Conservation (phyloP, 2,113 vertebrate species). For the Pleuronectes platessa region DNA sequence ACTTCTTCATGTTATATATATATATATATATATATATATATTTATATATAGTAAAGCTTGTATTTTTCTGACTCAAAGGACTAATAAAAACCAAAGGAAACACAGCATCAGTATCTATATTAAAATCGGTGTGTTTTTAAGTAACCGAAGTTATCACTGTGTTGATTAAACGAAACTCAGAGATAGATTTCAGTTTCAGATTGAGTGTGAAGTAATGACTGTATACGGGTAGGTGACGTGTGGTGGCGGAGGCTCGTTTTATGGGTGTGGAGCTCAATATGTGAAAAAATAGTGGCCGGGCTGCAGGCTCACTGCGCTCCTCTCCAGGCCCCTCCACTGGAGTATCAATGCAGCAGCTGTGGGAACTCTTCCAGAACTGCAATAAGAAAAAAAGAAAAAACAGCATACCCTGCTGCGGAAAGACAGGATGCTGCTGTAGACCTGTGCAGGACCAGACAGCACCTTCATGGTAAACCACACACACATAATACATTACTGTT, state of each 20-base stretch:
- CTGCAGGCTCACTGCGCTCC: conserved; percentile 54
- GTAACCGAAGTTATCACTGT: not conserved
- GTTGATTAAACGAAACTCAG: not conserved
- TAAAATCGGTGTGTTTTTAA: too few relatives aligned
- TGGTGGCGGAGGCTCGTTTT: not conserved
- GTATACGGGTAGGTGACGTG: not conserved
- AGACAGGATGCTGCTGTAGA: conserved; percentile 61
- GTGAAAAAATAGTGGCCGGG: conserved; percentile 29
- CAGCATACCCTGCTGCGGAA: conserved; percentile 62
- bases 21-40: not conserved
- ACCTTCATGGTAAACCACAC: not conserved
- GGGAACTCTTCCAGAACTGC: conserved; percentile 78
- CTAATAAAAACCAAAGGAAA: too few relatives aligned
- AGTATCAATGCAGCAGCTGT: conserved; percentile 72
- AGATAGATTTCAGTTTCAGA: not conserved
- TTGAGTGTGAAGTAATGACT: not conserved
- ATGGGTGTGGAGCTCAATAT: conserved; percentile 20
- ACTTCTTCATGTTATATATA: not conserved
- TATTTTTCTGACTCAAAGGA: not conserved
- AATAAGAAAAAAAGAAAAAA: conserved; percentile 41
- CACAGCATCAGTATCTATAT: too few relatives aligned
- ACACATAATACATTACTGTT: not conserved
- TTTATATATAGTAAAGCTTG: not conserved
- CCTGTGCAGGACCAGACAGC: conserved; percentile 18
- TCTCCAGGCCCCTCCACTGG: conserved; percentile 65